A percentile compares a stretch with the other conserved stretches of the same genome.
Conservation (phyloP, 2,113 vertebrate species). For the Micronycteris hirsuta region DNA sequence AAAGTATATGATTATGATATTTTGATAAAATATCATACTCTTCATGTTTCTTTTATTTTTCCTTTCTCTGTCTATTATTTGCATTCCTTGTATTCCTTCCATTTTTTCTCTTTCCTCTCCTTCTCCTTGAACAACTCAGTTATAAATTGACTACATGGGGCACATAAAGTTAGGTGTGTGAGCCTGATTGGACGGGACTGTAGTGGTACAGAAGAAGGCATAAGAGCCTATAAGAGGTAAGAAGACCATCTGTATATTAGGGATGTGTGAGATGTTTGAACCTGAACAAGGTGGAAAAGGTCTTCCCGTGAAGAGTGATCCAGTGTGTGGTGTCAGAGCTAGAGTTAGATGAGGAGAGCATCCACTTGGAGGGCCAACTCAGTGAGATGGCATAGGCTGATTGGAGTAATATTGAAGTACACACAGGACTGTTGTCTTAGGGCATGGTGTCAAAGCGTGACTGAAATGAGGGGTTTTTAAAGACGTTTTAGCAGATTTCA, state of each 20-base stretch:
- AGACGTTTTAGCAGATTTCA: background rate
- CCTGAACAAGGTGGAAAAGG: background rate
- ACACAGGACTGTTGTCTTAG: background rate
- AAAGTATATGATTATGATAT: background rate
- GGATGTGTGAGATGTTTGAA: background rate
- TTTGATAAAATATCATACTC: background rate
- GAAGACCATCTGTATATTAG: background rate
- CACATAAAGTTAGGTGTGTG: background rate
- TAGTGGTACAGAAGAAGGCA: background rate
- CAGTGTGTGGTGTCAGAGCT: background rate
- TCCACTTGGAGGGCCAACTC: background rate
- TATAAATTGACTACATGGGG: background rate
- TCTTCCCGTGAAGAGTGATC: background rate
- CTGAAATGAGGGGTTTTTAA: background rate
- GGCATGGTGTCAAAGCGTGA: background rate
- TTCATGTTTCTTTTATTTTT: background rate
- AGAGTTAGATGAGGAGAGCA: background rate
- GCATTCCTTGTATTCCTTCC: background rate
- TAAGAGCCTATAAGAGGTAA: background rate
- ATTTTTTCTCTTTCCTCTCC: background rate
- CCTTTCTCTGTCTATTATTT: background rate
- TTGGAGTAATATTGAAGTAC: background rate
- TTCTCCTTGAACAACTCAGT: background rate
- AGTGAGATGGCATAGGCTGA: background rate
- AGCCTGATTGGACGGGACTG: background rate